Conservation (phyloP, 2,113 vertebrate genomes). For the Panurus biarmicus region DNA sequence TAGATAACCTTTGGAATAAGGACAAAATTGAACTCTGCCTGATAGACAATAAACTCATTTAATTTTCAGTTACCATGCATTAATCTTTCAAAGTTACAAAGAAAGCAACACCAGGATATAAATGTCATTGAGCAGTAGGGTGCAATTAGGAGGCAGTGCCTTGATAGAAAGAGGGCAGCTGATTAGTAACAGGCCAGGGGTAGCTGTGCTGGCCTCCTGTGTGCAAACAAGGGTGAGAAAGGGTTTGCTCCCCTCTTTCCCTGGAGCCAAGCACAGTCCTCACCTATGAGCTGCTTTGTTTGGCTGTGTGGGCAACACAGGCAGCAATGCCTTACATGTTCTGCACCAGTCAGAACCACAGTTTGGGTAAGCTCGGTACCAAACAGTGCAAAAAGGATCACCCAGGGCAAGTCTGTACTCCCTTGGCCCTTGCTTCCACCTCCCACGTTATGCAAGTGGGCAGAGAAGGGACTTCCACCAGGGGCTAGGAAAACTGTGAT, state of each 20-base stretch:
- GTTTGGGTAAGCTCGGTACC: background rate
- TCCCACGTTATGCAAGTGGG: background rate
- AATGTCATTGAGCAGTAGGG: background rate
- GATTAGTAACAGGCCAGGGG: background rate
- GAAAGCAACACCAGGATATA: background rate
- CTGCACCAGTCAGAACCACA: background rate
- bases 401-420: background rate
- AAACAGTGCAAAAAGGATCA: background rate
- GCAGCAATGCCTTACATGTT: background rate
- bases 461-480: background rate
- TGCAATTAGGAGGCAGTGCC: background rate
- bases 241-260: background rate
- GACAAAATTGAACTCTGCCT: background rate
- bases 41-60: background rate
- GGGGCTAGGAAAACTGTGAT: constrained; percentile 4
- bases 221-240: background rate
- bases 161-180: background rate
- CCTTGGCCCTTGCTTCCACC: background rate
- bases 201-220: background rate
- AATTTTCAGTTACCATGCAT: background rate
- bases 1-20: background rate
- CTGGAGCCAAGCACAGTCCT: background rate
- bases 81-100: background rate
- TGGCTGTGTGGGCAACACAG: background rate
- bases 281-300: background rate